A percentile compares a stretch with the other conserved stretches of the same genome.
phyloP scores from a whole-genome alignment of 2,888 invertebrate genomes.

The Thereva nobilitata region DNA sequence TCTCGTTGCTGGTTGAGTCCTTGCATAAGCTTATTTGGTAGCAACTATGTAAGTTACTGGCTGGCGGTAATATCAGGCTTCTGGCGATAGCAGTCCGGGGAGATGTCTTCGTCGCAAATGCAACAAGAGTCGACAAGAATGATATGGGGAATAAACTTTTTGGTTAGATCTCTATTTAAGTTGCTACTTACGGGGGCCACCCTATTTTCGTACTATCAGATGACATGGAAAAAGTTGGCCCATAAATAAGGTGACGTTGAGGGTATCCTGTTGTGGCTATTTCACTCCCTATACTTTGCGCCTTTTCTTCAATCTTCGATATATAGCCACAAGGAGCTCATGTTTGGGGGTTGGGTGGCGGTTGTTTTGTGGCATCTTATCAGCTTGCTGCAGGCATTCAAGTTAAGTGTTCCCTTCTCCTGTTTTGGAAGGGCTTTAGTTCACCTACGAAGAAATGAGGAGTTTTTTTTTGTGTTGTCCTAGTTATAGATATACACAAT shows the following conservation, averaged over 20 bases:
- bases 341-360: not conserved
- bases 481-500: no score
- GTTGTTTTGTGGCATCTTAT: conserved; percentile 22
- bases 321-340: not conserved
- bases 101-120: no score
- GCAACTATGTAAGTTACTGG: no score
- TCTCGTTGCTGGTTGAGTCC: no score
- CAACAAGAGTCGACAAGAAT: conserved; percentile 1
- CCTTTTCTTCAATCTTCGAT: conserved; percentile 32
- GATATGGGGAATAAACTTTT: not conserved
- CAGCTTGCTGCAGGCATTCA: conserved; percentile 27
- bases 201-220: conserved; percentile 25
- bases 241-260: conserved; percentile 32
- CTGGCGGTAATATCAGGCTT: no score
- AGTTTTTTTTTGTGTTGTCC: no score
- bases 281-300: conserved; percentile 9
- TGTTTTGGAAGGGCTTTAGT: no score
- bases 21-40: no score
- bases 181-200: conserved; percentile 22
- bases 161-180: conserved; percentile 7
- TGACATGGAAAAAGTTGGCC: conserved; percentile 29
- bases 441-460: no score
- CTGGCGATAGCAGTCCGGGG: no score
- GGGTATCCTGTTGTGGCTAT: conserved; percentile 1
- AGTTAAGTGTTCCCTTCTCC: not conserved